Conservation (phyloP, 2,113 vertebrate species). For the Heterotis niloticus region DNA sequence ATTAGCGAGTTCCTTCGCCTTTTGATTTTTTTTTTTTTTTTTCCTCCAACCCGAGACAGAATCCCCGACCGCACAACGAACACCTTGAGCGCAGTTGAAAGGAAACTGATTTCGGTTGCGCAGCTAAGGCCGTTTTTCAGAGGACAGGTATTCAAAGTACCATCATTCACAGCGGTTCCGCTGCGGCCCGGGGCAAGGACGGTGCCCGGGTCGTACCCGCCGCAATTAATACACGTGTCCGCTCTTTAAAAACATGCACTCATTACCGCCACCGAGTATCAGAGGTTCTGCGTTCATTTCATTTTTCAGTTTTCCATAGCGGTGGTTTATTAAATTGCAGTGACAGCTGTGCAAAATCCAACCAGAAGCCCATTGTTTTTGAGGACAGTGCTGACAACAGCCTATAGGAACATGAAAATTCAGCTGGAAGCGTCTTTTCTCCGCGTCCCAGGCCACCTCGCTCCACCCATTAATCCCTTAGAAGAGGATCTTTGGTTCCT, state of each 20-base stretch:
- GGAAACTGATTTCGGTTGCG: constrained; percentile 35
- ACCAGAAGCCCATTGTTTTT: constrained; percentile 29
- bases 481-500: too few species aligned
- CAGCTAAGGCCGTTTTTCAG: constrained; percentile 41
- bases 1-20: neutral
- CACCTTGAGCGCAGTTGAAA: constrained; percentile 31
- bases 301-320: constrained; percentile 45
- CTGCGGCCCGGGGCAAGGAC: constrained; percentile 62
- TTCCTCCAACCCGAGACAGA: too few species aligned
- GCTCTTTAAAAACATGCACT: constrained; percentile 38
- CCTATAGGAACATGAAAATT: neutral
- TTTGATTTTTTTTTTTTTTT: too few species aligned
- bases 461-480: too few species aligned
- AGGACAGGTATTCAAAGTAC: constrained; percentile 54
- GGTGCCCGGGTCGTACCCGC: constrained; percentile 41
- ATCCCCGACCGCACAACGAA: neutral
- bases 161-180: constrained; percentile 41
- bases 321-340: constrained; percentile 38
- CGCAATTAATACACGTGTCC: constrained; percentile 20
- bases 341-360: constrained; percentile 37
- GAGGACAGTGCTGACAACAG: constrained; percentile 10
- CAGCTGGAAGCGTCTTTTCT: too few species aligned
- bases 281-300: constrained; percentile 33
- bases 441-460: too few species aligned
- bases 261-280: constrained; percentile 36